A percentile compares a stretch with the other conserved stretches of the same genome.
These are phyloP conservation scores for Drusus annulatus DNA, from an alignment of 1,140 invertebrate species.

Conservation along the genomic window DNA sequence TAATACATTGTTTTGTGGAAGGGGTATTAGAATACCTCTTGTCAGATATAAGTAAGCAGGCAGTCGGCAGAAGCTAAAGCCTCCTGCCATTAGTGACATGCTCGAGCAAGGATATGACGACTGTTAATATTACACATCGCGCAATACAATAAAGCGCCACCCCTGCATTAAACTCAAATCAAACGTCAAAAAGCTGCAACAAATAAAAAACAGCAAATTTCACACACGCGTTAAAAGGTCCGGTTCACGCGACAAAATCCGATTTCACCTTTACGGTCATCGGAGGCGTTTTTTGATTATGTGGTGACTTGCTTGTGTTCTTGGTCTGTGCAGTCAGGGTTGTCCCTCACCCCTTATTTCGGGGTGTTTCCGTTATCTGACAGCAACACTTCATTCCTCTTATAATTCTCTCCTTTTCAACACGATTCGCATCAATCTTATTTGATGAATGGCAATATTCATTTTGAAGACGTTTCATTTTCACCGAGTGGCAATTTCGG, in stretches of 20 bases:
- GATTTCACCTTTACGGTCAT: not conserved
- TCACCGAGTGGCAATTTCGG: conserved; percentile 13
- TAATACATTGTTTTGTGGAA: no score
- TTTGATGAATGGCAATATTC: conserved; percentile 58
- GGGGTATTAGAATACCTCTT: not conserved
- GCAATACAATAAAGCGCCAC: conserved; percentile 49
- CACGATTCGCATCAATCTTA: conserved; percentile 56
- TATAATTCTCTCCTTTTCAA: conserved; percentile 53
- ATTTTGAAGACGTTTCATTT: conserved; percentile 55
- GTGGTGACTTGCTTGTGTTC: not conserved
- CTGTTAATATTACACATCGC: conserved; percentile 51
- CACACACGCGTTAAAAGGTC: not conserved
- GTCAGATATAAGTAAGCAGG: not conserved
- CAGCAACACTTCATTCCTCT: conserved; percentile 55
- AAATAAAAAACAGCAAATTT: not conserved
- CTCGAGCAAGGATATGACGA: conserved; percentile 48
- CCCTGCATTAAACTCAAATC: conserved; percentile 31
- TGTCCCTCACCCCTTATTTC: conserved; percentile 9
- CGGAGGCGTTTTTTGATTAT: not conserved
- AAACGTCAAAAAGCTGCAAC: conserved; percentile 7
- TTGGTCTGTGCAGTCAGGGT: not conserved
- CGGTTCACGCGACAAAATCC: no score
- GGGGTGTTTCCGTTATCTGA: conserved; percentile 49
- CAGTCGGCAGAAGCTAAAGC: not conserved
- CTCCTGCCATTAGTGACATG: conserved; percentile 46